Evolutionary conservation across 1,140 invertebrate species (phyloP), one percentile per base, ranked within the genome.

Genomic region (Drosophila burlai): DNA sequence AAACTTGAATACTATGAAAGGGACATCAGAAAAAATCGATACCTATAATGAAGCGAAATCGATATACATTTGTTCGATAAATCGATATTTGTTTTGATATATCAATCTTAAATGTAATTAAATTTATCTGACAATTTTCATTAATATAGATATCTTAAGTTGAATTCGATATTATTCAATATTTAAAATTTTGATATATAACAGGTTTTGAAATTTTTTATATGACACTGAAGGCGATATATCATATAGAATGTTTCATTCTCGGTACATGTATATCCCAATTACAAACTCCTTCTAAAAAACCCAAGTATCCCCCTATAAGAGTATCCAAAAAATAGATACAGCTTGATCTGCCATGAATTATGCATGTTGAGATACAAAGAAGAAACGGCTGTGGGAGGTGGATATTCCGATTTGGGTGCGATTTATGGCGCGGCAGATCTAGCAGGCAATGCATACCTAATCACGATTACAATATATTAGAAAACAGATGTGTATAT

Each of bases 401-500:
- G 58, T 63, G 69, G 71, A 74, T 63, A 59, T 71, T 73, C 69
- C 69, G 76, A 69, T 74, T 73, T 87, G 80, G 84, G 80, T 89
- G 84, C 84, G 84, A 89, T 89, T 89, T 89, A 89, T 89, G 84
- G 81, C 74, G 84, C 84, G 84, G 84, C 78, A 89, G 84, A 87
- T 87, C 77, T 64, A 80, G 80, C 83, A 71, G 82, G 81, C 73
- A 84, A 89, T 90, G 81, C 85, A 81, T 83, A 81, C 80, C 83
- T 76, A 90, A 90, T 89, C 84, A 78, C 76, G 83, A 87, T 87
- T 89, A 87, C 76, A 89, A 87, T 89, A 90, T 84, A 84, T 89
- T 90, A 84, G 71, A 74, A 81, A 74, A 52, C 49, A 79, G 87
- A 87, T 87, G 84, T 87, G 83, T 87, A 74, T 87, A 87, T 87